Base-by-base conservation (phyloP, 2,888 invertebrate genomes). In the Zelleria hepariella region DNA sequence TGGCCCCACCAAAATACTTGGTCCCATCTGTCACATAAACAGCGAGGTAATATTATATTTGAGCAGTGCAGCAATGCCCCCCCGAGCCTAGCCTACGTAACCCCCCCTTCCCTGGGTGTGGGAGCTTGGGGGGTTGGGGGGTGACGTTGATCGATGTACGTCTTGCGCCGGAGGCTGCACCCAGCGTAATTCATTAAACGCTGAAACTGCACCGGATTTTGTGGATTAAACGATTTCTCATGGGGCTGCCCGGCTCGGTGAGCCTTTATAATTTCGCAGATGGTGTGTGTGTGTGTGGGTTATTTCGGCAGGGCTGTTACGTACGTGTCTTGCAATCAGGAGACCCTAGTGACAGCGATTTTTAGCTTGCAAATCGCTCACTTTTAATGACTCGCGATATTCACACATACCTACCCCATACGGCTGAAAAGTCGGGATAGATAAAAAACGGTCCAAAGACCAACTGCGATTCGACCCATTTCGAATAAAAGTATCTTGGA, bases 131-230 rank as follows among this genome's bases (percentile, higher is more conserved):
- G 65, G 66, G n/a, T n/a, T n/a, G n/a, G 69, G 68, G 82, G 80
- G 81, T 85, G 90, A 90, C 90, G 89, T 91, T 91, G 91, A 91
- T 91, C 91, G 90, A 91, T 91, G 90, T 89, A 90, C 90, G 90
- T 91, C 90, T 90, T 90, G 90, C 90, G 89, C 90, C 89, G 86
- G 89, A 86, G 88, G 86, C 86, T 86, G 89, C 87, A 85, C 80
- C 85, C 87, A 81, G 85, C 86, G 87, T 88, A 87, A 88, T 88
- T 88, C 87, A 88, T 88, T 88, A 88, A 87, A 87, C 84, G 85
- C 77, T 86, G 85, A 85, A 86, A 84, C 86, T 87, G 84, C 84
- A 82, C 84, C 85, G 86, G 86, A 85, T 86, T 87, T 87, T 86
- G 86, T 82, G 86, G 83, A 87, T 86, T 86, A 86, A 87, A 83